These are phyloP conservation scores for Mythimna vitellina DNA, from an alignment of 2,888 invertebrate genomes.

Conservation along the genomic window DNA sequence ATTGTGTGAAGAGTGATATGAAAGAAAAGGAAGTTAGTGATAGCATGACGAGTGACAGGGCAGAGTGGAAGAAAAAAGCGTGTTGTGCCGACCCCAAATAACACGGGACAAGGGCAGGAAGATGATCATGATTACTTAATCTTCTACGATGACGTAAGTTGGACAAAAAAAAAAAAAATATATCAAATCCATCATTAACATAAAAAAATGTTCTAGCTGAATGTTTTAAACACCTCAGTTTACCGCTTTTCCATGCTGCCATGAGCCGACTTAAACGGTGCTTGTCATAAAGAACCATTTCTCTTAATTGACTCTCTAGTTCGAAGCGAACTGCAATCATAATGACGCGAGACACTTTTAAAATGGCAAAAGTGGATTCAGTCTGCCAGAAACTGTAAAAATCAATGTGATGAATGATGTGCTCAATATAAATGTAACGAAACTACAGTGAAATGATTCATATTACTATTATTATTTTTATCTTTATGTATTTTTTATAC, in stretches of 20 bases:
- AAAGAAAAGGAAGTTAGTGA: too few species aligned
- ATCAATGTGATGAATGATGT: not conserved
- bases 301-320: conserved; percentile 46
- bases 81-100: too few species aligned
- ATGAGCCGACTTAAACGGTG: conserved; percentile 21
- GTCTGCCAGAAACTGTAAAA: not conserved
- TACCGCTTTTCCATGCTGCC: not conserved
- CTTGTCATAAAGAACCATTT: conserved; percentile 44
- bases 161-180: too few species aligned
- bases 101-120: too few species aligned
- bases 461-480: too few species aligned
- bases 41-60: too few species aligned
- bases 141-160: too few species aligned
- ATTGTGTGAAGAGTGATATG: too few species aligned
- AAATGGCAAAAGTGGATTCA: not conserved
- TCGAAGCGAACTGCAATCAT: not conserved
- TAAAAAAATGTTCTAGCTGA: not conserved
- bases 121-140: too few species aligned
- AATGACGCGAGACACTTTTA: conserved; percentile 4
- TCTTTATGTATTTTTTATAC: too few species aligned
- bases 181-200: too few species aligned
- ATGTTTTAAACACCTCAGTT: not conserved
- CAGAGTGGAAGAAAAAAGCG: too few species aligned
- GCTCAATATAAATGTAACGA: not conserved
- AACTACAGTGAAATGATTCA: not conserved